Conservation (phyloP, 2,888 invertebrate genomes). For the Melieria omissa region DNA sequence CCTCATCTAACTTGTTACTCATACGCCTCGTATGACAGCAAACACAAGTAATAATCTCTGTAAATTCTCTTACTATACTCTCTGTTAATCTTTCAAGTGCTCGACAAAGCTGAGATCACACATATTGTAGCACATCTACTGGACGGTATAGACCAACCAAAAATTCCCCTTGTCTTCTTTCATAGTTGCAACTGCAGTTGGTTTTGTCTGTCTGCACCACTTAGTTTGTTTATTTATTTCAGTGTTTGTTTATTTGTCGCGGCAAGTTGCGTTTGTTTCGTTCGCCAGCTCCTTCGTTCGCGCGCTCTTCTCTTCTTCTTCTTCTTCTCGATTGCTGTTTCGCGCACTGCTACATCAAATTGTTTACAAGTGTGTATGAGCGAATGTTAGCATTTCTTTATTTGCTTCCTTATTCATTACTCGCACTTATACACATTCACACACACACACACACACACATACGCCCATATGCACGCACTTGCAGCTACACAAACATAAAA, state of each 20-base stretch:
- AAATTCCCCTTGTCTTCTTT: background rate
- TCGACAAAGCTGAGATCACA: no score
- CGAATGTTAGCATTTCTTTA: conserved; percentile 27
- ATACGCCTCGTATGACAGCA: no score
- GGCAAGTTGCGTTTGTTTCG: background rate
- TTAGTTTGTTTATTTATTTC: background rate
- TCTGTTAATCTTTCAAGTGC: no score
- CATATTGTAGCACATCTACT: no score
- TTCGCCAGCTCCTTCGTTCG: background rate
- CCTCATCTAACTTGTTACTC: no score
- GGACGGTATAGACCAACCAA: no score
- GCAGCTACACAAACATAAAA: background rate
- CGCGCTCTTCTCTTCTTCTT: background rate
- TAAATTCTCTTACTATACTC: no score
- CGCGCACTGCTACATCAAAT: background rate
- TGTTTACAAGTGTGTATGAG: conserved; percentile 20
- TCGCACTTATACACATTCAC: conserved; percentile 27
- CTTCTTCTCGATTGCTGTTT: background rate
- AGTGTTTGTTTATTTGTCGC: background rate
- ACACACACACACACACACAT: conserved; percentile 6
- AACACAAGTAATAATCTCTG: no score
- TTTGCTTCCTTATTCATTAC: conserved; percentile 46
- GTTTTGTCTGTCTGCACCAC: background rate
- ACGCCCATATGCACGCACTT: background rate
- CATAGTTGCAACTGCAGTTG: conserved; percentile 1